Base-by-base conservation (phyloP, 2,888 invertebrate species). In the Oxycera nigricornis region DNA sequence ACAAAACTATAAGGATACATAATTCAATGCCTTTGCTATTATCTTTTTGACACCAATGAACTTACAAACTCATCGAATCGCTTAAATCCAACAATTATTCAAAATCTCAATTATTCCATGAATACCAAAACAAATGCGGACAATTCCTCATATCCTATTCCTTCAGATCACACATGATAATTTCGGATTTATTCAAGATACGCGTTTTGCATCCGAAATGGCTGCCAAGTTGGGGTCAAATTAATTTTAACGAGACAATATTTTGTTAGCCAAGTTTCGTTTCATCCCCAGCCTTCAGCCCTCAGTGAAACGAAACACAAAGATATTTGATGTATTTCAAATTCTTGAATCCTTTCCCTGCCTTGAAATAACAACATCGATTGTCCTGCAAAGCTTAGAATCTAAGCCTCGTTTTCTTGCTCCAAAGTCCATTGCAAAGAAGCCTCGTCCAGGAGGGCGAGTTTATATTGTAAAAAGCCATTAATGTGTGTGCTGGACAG, bases 401-500 rank as follows among this genome's bases (percentile, higher is more conserved):
- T 31, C 26, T 52, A 35, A 30, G 55, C 52, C 70, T 35, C 28
- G 31, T 55, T 70, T 31, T 70, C 70, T 70, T 46, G 55, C 17
- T 67, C 67, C 46, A 28, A 39, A 20, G 22, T 26, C 62, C 65
- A 41, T 41, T 65, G 65, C 65, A 35, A n/a, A 61, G 20, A 35
- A 31, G 35, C 61, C 9, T 9, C 61, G 11, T n/a, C n/a, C 55
- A 22, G 22, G 26, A 35, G 20, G 4, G 14, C 6, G 65, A 35
- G 65, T 39, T 39, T 24, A 39, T 41, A 65, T 24, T 41, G 39
- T 65, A 41, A 65, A 65, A 65, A 65, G 65, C 65, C 65, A 65
- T 65, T 65, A 65, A 65, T 65, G 20, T 24, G n/a, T n/a, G 41
- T 41, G 65, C 65, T 22, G 65, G 65, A 65, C 65, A 65, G 65